phyloP scores from a whole-genome alignment of 2,888 invertebrate species.

The Lithophane semibrunnea region DNA sequence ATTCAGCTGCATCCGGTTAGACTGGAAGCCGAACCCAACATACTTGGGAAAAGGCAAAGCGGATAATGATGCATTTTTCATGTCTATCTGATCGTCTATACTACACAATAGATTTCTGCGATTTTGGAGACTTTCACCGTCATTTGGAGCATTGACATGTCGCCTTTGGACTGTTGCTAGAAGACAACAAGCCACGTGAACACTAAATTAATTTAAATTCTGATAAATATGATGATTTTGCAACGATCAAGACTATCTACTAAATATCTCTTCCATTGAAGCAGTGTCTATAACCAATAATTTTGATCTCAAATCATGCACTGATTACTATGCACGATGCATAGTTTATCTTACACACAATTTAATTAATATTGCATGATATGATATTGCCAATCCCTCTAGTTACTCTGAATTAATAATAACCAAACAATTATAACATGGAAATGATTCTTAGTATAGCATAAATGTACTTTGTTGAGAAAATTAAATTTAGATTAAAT shows the following conservation, averaged over 20 bases:
- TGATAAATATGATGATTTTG: background rate
- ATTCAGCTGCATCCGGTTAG: background rate
- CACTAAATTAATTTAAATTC: background rate
- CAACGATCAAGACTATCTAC: background rate
- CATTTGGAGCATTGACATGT: background rate
- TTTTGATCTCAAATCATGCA: background rate
- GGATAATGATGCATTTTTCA: too few relatives aligned
- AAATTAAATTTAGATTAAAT: conserved; percentile 58
- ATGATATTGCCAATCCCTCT: background rate
- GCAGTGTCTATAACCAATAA: background rate
- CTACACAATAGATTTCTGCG: background rate
- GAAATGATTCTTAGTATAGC: conserved; percentile 33
- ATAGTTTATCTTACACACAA: background rate
- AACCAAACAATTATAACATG: conserved; percentile 22
- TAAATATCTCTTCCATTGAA: background rate
- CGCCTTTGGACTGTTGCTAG: background rate
- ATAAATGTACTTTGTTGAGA: conserved; percentile 33
- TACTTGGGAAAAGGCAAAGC: background rate
- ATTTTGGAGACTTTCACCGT: background rate
- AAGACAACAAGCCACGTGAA: background rate
- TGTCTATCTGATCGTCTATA: background rate
- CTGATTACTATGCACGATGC: conserved; percentile 18
- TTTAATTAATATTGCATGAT: conserved; percentile 6
- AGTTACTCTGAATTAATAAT: conserved; percentile 1
- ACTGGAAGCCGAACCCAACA: background rate